A percentile compares a stretch with the other conserved stretches of the same genome.
Conservation (phyloP, 2,797 vertebrate genomes). For the Hipposideros larvatus region DNA sequence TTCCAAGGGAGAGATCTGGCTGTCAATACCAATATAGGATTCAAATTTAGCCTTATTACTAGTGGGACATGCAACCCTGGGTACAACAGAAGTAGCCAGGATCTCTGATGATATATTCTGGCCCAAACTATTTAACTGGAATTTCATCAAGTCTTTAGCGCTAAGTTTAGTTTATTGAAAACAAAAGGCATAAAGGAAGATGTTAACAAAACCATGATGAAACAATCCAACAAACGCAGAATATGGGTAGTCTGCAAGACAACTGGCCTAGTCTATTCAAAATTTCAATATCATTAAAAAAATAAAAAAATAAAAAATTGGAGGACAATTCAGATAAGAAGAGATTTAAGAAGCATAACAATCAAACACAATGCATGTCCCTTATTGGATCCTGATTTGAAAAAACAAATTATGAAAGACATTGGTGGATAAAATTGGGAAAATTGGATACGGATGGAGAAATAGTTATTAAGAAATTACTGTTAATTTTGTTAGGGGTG, state of each 20-base stretch:
- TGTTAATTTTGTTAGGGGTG: neutral
- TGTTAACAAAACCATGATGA: neutral
- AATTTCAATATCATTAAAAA: neutral
- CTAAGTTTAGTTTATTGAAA: neutral
- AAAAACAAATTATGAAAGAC: neutral
- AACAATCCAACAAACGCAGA: neutral
- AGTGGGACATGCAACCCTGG: neutral
- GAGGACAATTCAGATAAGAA: constrained; percentile 15
- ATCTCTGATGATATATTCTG: neutral
- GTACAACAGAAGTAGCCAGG: neutral
- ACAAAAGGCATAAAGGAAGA: neutral
- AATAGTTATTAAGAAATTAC: neutral
- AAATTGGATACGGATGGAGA: neutral
- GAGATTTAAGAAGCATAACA: neutral
- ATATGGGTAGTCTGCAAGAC: neutral
- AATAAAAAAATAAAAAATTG: too few relatives aligned
- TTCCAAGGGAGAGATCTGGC: neutral
- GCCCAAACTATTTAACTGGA: neutral
- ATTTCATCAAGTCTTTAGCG: neutral
- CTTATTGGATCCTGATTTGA: neutral
- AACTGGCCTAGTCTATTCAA: neutral
- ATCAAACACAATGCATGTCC: neutral
- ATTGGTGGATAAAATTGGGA: neutral
- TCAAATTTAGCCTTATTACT: neutral
- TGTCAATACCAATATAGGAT: neutral